Base-by-base conservation (phyloP, 2,888 invertebrate species). In the Drosophila borborema region DNA sequence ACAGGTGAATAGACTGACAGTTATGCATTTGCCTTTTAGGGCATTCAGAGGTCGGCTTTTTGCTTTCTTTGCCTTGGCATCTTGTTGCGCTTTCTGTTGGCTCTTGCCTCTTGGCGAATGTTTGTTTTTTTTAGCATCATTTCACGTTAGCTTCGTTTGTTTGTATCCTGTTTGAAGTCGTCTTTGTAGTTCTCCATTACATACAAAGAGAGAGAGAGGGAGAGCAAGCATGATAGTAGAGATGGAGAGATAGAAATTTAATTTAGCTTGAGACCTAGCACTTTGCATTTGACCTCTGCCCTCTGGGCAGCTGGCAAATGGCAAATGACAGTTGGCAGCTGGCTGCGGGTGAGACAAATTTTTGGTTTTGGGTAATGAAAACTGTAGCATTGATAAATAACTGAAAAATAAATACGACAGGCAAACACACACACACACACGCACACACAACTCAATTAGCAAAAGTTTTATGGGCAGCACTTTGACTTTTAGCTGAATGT, bases 51-150 rank as follows among this genome's bases (percentile, higher is more conserved):
- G 16, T 10, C 45, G 18, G 6, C 16, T 20, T 43, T 34, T 16
- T 20, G 6, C 20, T 16, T 49, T 12, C 28, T 28, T 28, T 6
- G 28, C 0, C 28, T 34, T 51, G 20, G 41, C 43, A 36, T 59
- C 36, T 53, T 70, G 55, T 65, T 74, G 70, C 65, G 72, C 71
- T 79, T 79, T 68, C 66, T 51, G 62, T 67, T 51, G 62, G 56
- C 38, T 67, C 18, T 70, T 75, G 84, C 70, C 89, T 80, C 68
- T 65, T 73, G 89, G 86, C 89, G 53, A 81, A 64, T 89, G 65
- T 86, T 81, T 83, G 80, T 69, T 89, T 77, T 20, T 20, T 23
- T 89, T 61, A 86, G 76, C 74, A 81, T 81, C 56, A 73, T 72
- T 80, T 79, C 75, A 67, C 76, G 72, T 75, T 70, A 61, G 78